Base-by-base conservation (phyloP, 2,888 invertebrate species). In the Rhimphoctona megacephalus region DNA sequence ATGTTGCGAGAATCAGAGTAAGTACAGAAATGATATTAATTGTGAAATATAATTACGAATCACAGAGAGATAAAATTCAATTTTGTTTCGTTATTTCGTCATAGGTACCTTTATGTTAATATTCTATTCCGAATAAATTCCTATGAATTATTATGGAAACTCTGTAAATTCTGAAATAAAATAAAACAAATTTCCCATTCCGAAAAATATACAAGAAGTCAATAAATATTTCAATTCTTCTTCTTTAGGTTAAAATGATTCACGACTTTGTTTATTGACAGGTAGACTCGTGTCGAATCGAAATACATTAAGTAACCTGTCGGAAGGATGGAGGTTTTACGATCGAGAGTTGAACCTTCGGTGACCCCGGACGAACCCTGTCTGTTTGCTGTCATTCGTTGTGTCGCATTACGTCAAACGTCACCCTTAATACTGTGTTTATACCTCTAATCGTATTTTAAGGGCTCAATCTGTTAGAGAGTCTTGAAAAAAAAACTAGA, bases 361-460 rank as follows among this genome's bases (percentile, higher is more conserved):
- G 54, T 67, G 81, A 74, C 81, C 81, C 73, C 66, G 30, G 52
- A 61, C 73, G 46, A 69, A 73, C 86, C 83, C 84, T 86, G 89
- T 87, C 89, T 83, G 85, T 88, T 86, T 85, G 85, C 88, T 86
- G 89, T 88, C 89, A 89, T 79, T 89, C 87, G 77, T 80, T 66
- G 74, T 66, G 61, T 74, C 85, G 85, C 69, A 74, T 80, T 61
- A 74, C 67, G 74, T 66, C 69, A 81, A 80, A 74, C 81, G 69
- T 85, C 67, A 70, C 70, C 70, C 79, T 67, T n/a, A 39, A 30
- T 64, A 49, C 39, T 46, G 90, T 91, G 90, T 93, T 92, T 92
- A 90, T 90, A 84, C 85, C 88, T 46, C 70, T 92, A 92, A 93
- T 92, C 91, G 88, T 82, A 90, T 93, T 91, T 89, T 79, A 43